These are phyloP conservation scores for Mormoops blainvillei DNA, from an alignment of 2,113 vertebrate species.

Conservation along the genomic window DNA sequence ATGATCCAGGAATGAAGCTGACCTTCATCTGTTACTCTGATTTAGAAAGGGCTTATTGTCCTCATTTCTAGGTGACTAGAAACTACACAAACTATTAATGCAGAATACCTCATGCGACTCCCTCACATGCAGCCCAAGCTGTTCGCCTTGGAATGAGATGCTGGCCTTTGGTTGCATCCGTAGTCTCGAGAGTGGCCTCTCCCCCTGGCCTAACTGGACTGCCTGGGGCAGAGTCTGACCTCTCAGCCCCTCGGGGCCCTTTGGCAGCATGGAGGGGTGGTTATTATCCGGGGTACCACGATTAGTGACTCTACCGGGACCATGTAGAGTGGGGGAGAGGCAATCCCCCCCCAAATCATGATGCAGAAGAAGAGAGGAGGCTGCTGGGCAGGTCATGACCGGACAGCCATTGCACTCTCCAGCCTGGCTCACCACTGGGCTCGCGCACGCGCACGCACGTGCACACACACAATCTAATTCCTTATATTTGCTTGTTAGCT, in stretches of 20 bases:
- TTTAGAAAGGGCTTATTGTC: not conserved
- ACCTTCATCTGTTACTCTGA: not conserved
- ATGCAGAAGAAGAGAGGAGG: not conserved
- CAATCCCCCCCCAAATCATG: not conserved
- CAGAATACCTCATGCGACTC: not conserved
- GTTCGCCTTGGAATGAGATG: not conserved
- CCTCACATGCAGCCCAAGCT: not conserved
- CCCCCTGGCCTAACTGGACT: not conserved
- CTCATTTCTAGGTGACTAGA: conserved; percentile 1
- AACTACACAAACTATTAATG: not conserved
- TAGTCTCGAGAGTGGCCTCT: not conserved
- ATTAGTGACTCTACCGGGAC: not conserved
- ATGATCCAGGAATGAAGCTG: not conserved
- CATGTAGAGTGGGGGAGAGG: not conserved
- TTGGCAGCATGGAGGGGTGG: not conserved
- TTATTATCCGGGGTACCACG: not conserved
- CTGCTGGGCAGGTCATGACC: not conserved
- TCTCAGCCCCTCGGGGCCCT: not conserved
- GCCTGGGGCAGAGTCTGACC: not conserved
- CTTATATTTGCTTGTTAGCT: no score
- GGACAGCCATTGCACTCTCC: no score
- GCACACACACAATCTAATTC: no score
- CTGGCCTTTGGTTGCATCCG: not conserved
- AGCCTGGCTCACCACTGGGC: not conserved
- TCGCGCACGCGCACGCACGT: no score